Base-by-base conservation (phyloP, 1,140 invertebrate species). In the Brachionus angularis region DNA sequence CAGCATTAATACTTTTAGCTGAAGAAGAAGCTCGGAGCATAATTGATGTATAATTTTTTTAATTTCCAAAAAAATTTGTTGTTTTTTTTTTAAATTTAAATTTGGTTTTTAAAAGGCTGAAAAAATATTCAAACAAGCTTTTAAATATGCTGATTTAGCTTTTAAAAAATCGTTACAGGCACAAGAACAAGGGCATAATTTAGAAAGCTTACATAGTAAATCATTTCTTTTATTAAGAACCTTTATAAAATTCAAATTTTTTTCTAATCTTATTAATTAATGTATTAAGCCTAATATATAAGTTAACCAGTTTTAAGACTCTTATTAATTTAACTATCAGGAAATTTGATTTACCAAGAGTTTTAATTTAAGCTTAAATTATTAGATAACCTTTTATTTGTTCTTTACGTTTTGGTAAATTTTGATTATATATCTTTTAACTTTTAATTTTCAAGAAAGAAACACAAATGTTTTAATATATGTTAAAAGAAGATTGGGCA, bases 381-480 rank as follows among this genome's bases (percentile, higher is more conserved):
- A n/a, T n/a, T n/a, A n/a, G n/a, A n/a, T n/a, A n/a, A n/a, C n/a
- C n/a, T n/a, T n/a, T n/a, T n/a, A n/a, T n/a, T n/a, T n/a, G n/a
- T n/a, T n/a, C n/a, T n/a, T n/a, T n/a, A n/a, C n/a, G n/a, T n/a
- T n/a, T n/a, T n/a, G n/a, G n/a, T n/a, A n/a, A n/a, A n/a, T n/a
- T n/a, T n/a, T n/a, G n/a, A n/a, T n/a, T n/a, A n/a, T n/a, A n/a
- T n/a, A n/a, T n/a, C n/a, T n/a, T n/a, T n/a, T n/a, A n/a, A n/a
- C n/a, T n/a, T 74, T 72, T 29, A 77, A 77, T 74, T 62, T 83
- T n/a, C n/a, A n/a, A 86, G 86, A 76, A 71, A 83, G 95, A 75
- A 94, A 97, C 78, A 91, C 90, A 67, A 96, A 96, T 83, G 91
- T 98, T 10, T 82, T 97, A 58, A 94, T 96, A 74, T 97, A 96